phyloP scores from a whole-genome alignment of 2,797 vertebrate genomes.

The Denticeps clupeoides region DNA sequence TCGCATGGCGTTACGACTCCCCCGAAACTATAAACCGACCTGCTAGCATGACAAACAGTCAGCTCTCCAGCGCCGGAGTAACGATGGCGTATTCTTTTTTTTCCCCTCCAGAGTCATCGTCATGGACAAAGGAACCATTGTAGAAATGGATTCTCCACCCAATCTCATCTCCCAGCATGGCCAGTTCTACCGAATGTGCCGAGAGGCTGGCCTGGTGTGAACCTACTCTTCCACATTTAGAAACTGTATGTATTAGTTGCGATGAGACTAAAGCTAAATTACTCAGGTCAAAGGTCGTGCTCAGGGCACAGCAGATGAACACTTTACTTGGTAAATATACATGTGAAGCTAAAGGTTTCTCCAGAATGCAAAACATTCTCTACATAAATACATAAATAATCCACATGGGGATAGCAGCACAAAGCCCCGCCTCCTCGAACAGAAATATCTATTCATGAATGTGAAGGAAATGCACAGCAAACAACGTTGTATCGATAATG shows the following conservation, averaged over 20 bases:
- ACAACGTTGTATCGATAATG: background rate
- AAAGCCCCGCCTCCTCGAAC: no score
- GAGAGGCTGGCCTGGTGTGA: constrained; percentile 74
- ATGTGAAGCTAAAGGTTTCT: constrained; percentile 1
- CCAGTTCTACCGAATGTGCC: constrained; percentile 79
- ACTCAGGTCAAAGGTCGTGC: background rate
- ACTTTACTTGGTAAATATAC: background rate
- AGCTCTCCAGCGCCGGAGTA: no score
- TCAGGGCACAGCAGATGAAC: constrained; percentile 3
- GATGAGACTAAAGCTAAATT: background rate
- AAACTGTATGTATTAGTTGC: no score
- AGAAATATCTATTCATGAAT: constrained; percentile 1
- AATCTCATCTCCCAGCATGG: constrained; percentile 73
- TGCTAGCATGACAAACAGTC: background rate
- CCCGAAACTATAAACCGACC: no score
- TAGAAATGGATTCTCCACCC: constrained; percentile 76
- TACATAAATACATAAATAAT: no score
- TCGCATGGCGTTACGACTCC: no score
- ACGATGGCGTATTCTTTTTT: background rate
- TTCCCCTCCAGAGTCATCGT: constrained; percentile 74
- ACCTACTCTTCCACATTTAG: background rate
- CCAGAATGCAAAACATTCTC: no score
- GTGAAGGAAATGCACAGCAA: constrained; percentile 5
- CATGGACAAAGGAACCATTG: constrained; percentile 76
- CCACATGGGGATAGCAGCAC: no score